A percentile compares a stretch with the other conserved stretches of the same genome.
Conservation (phyloP, 2,113 vertebrate genomes). For the Chamaetylas fuelleborni region DNA sequence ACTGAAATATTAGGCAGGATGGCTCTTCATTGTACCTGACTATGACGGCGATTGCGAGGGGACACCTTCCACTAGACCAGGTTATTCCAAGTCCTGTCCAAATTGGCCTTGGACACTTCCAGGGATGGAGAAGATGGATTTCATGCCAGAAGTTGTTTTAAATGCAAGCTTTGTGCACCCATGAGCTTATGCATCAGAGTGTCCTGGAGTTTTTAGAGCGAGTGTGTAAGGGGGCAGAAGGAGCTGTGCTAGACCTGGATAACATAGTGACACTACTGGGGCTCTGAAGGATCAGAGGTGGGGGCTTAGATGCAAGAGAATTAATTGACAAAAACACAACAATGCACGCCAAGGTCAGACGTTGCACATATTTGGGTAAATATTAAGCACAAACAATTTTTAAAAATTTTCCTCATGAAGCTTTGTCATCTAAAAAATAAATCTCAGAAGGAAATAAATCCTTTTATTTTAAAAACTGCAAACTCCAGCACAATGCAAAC, state of each 20-base stretch:
- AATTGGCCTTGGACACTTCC: background rate
- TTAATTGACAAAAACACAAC: background rate
- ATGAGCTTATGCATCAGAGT: background rate
- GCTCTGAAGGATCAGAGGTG: background rate
- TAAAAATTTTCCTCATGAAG: background rate
- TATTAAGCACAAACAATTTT: background rate
- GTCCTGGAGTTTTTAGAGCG: background rate
- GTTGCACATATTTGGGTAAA: background rate
- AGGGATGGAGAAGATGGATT: background rate
- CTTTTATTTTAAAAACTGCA: background rate
- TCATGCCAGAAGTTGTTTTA: background rate
- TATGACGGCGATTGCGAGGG: rapidly evolving
- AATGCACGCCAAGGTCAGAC: background rate
- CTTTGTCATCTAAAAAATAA: background rate
- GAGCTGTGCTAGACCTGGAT: background rate
- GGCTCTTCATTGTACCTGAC: background rate
- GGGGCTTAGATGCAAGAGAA: background rate
- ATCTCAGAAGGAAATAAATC: constrained; percentile 36
- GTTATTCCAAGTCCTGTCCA: background rate
- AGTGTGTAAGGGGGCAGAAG: background rate
- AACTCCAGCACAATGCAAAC: constrained; percentile 16
- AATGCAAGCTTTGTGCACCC: background rate
- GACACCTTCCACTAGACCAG: background rate
- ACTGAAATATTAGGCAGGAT: background rate
- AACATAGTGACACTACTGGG: rapidly evolving